phyloP scores from a whole-genome alignment of 1,140 invertebrate genomes.

The Contarinia nasturtii region DNA sequence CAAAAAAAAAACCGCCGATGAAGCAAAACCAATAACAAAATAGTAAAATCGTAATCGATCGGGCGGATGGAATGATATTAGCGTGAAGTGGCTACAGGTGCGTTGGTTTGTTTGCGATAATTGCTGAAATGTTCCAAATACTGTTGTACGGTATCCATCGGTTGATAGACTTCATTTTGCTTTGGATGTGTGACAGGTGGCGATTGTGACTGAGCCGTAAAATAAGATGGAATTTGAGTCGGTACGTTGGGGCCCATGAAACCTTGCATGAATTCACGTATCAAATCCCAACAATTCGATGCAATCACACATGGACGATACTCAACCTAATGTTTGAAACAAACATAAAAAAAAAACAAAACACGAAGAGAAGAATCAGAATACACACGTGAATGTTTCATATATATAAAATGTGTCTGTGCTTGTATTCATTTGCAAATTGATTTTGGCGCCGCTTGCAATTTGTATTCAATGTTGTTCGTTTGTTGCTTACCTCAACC shows the following conservation, averaged over 20 bases:
- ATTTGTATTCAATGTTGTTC: no score
- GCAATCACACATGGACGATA: conserved; percentile 80
- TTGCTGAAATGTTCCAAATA: conserved; percentile 89
- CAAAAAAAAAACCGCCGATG: no score
- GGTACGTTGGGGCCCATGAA: conserved; percentile 63
- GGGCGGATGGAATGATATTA: no score
- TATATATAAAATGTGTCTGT: no score
- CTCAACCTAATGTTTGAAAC: conserved; percentile 57
- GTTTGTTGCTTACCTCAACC: conserved; percentile 48
- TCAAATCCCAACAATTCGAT: conserved; percentile 73
- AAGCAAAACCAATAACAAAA: no score
- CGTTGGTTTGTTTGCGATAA: conserved; percentile 45
- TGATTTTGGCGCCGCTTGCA: no score
- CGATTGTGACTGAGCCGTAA: conserved; percentile 27
- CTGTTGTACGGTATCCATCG: conserved; percentile 82
- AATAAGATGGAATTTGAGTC: conserved; percentile 36
- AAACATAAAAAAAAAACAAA: background rate
- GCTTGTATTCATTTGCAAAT: no score
- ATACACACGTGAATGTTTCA: no score
- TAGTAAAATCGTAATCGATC: no score
- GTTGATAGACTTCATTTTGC: conserved; percentile 66
- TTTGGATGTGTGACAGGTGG: conserved; percentile 13
- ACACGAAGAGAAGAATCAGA: background rate
- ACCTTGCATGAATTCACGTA: conserved; percentile 82
- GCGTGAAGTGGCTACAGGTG: background rate